A percentile compares a stretch with the other conserved stretches of the same genome.
Conservation (phyloP, 2,113 vertebrate species). For the Channa argus region DNA sequence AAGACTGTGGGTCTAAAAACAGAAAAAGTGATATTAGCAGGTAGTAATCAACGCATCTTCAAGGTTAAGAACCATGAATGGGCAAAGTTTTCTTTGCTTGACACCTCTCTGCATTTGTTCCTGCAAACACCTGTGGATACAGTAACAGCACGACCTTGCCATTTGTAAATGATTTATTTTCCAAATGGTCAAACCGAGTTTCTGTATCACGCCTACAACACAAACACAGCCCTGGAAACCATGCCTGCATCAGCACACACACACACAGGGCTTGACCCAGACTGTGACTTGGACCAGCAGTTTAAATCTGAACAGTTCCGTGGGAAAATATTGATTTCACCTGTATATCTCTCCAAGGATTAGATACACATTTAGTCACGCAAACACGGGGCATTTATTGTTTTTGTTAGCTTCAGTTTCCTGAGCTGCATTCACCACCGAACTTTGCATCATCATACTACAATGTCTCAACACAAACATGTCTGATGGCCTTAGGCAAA, state of each 20-base stretch:
- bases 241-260: neutral
- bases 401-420: conserved; percentile 22
- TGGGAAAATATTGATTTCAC: neutral
- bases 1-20: conserved; percentile 23
- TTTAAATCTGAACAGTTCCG: neutral
- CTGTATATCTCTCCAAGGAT: neutral
- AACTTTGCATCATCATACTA: conserved; percentile 38
- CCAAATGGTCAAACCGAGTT: conserved; percentile 31
- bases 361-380: neutral
- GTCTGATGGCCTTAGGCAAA: conserved; percentile 29
- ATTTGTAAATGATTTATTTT: conserved; percentile 48
- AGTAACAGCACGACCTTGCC: conserved; percentile 33
- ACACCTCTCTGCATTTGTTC: conserved; percentile 28
- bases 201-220: conserved; percentile 38
- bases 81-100: conserved; percentile 38
- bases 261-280: neutral
- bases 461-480: conserved; percentile 16
- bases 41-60: too few relatives aligned
- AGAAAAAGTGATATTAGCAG: neutral
- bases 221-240: conserved; percentile 47
- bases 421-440: neutral
- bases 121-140: conserved; percentile 29
- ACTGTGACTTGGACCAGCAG: neutral
- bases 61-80: neutral
- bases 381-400: neutral